Percentiles rank a stretch among this genome's conserved stretches.
These are phyloP conservation scores for Pteromalus puparum DNA, from an alignment of 1,140 invertebrate species.

Conservation along the genomic window DNA sequence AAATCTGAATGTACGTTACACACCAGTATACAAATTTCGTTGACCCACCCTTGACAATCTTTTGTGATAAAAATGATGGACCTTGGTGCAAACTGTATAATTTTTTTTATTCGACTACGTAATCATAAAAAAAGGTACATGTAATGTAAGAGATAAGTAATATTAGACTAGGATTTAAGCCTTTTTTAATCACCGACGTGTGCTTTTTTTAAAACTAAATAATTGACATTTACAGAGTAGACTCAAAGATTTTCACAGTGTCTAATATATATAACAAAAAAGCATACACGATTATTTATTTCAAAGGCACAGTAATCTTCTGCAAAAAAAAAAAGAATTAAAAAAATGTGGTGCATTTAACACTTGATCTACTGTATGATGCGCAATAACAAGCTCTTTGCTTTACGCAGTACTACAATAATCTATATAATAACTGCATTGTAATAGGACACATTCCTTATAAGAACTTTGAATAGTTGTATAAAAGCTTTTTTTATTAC, in stretches of 20 bases:
- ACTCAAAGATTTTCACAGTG: conserved; percentile 41
- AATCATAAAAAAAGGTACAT: not conserved
- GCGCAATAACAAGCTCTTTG: not conserved
- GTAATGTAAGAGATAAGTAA: not conserved
- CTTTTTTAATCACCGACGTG: not conserved
- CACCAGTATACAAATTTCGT: not conserved
- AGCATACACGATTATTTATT: conserved; percentile 59
- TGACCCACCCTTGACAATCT: too few species aligned
- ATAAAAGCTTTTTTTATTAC: not conserved
- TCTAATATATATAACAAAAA: conserved; percentile 32
- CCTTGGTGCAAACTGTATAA: not conserved
- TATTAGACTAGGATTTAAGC: not conserved
- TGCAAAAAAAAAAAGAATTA: conserved; percentile 47
- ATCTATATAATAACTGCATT: not conserved
- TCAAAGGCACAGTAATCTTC: conserved; percentile 63
- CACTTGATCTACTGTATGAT: too few species aligned
- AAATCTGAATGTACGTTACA: not conserved
- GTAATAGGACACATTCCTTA: not conserved
- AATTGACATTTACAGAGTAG: conserved; percentile 2
- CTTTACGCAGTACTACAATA: not conserved
- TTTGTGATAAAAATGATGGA: too few species aligned
- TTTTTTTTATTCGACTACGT: not conserved
- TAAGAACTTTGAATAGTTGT: not conserved
- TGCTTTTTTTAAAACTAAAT: conserved; percentile 4
- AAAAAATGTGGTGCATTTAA: not conserved